Base-by-base conservation (phyloP, 2,113 vertebrate genomes). In the Aspidoscelis tigris region DNA sequence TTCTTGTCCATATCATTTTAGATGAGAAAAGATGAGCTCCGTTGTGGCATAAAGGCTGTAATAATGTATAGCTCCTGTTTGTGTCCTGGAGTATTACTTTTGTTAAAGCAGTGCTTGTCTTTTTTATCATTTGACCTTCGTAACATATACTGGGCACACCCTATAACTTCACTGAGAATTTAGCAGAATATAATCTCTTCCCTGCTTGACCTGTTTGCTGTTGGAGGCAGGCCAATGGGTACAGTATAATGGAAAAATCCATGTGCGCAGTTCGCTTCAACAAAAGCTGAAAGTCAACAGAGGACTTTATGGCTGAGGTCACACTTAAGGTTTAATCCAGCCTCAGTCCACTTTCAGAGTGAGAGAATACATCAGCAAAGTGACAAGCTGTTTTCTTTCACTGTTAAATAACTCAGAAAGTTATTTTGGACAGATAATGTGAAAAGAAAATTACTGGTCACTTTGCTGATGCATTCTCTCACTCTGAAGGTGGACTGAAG, bases 31-130 rank as follows among this genome's bases (percentile, higher is more conserved):
- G 24, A 1, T 18, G 71, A 68, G 12, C 68, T 84, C 64, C 43
- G 58, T 80, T 72, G 8, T 39, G 33, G 73, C 64, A 73, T 73
- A 72, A 43, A n/a, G 10, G 3, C 55, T 65, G 82, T 82, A 82
- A 65, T 83, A 74, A 41, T n/a, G 33, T 0, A 1, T 39, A 7
- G 26, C 11, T 61, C 18, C 20, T 87, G 7, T 14, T 82, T 18
- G 5, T 74, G 16, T 8, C 22, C 4, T 88, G 69, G 1, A 18
- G 4, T 73, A 80, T 3, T 58, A 0, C 43, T 1, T 84, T 5
- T 53, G 43, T 68, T 41, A 81, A 12, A 1, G 3, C 5, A 7
- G 5, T 33, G 73, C 6, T 65, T 21, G 77, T 43, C 5, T 0
- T 53, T 7, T 81, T 87, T 24, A 5, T 85, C 33, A 33, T 21